These are phyloP conservation scores for Heterodera carotae DNA, from an alignment of 1,140 invertebrate genomes.

Conservation along the genomic window DNA sequence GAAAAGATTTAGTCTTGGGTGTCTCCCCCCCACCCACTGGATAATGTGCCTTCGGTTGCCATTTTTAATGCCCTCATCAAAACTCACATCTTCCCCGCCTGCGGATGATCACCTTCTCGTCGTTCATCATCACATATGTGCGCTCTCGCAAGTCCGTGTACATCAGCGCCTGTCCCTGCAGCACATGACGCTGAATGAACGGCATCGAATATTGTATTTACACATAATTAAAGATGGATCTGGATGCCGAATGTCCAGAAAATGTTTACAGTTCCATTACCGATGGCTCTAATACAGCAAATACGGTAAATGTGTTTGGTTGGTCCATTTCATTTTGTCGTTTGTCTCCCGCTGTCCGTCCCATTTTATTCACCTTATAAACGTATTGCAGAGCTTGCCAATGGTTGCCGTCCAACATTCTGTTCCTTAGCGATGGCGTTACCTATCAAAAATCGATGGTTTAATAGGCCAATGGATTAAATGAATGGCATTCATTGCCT, in stretches of 20 bases:
- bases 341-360: not conserved
- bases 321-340: no score
- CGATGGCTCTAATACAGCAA: no score
- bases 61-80: not conserved
- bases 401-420: slow-evolving; percentile 62
- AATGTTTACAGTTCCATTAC: no score
- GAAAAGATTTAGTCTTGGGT: slow-evolving; percentile 28
- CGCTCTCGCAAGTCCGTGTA: slow-evolving; percentile 63
- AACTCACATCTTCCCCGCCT: slow-evolving; percentile 62
- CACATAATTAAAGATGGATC: no score
- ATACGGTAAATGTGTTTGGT: no score
- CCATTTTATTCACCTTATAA: slow-evolving; percentile 55
- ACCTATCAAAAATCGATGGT: slow-evolving; percentile 42
- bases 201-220: no score
- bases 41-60: not conserved
- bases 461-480: slow-evolving; percentile 31
- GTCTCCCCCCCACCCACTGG: no score
- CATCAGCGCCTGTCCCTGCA: slow-evolving; percentile 64
- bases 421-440: slow-evolving; percentile 45
- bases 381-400: slow-evolving; percentile 64
- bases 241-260: no score
- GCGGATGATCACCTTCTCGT: slow-evolving; percentile 64
- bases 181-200: slow-evolving; percentile 53
- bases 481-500: no score
- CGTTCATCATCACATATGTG: slow-evolving; percentile 65